Conservation (phyloP, 2,113 vertebrate species). For the Melanocharis versteri region DNA sequence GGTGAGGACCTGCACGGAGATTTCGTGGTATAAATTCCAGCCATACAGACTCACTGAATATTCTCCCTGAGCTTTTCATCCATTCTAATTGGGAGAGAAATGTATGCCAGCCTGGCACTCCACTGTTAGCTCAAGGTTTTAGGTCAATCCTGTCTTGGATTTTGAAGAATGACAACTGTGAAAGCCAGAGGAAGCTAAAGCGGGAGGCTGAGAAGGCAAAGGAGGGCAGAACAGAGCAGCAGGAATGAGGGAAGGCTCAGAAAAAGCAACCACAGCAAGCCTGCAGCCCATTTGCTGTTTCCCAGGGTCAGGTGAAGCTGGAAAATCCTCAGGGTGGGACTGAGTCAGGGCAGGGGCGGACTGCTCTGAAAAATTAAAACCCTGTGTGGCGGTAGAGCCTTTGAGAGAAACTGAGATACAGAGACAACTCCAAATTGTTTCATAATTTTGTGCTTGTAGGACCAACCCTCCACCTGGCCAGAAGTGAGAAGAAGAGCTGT, state of each 20-base stretch:
- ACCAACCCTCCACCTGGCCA: neutral
- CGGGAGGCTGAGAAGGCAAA: neutral
- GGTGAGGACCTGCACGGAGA: neutral
- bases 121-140: constrained; percentile 38
- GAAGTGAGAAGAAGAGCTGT: neutral
- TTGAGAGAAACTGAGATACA: neutral
- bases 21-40: neutral
- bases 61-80: neutral
- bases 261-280: neutral
- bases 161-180: neutral
- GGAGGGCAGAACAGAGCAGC: neutral
- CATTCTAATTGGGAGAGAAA: constrained; percentile 13
- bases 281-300: neutral
- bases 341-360: neutral
- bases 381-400: neutral
- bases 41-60: neutral
- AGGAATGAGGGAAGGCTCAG: neutral
- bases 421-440: neutral
- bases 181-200: neutral
- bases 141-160: neutral
- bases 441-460: neutral
- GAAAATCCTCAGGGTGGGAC: neutral
- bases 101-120: neutral
- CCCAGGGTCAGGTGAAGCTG: neutral
- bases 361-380: neutral